These are phyloP conservation scores for Tenthredo mesomela DNA, from an alignment of 2,888 invertebrate species.

Conservation along the genomic window DNA sequence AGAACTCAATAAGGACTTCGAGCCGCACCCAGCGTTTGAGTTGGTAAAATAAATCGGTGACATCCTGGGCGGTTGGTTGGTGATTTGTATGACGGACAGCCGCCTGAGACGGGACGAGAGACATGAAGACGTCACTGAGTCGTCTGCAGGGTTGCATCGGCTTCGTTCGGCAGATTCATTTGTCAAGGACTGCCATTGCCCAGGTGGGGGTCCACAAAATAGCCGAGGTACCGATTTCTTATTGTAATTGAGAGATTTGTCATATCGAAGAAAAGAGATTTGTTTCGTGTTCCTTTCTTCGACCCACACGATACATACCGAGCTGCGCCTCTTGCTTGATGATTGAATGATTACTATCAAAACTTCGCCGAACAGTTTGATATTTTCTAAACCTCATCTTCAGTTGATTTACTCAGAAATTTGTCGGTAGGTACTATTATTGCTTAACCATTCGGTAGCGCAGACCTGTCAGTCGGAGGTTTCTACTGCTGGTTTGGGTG, in stretches of 20 bases:
- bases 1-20: conserved; percentile 52
- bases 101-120: conserved; percentile 57
- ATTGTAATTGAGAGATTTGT: conserved; percentile 52
- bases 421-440: background rate
- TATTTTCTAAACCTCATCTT: background rate
- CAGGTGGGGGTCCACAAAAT: conserved; percentile 64
- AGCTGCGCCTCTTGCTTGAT: conserved; percentile 18
- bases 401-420: conserved; percentile 6
- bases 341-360: conserved; percentile 11
- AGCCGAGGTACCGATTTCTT: conserved; percentile 49
- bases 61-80: conserved; percentile 72
- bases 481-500: conserved; percentile 53
- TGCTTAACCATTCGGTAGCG: conserved; percentile 44
- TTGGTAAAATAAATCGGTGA: conserved; percentile 76
- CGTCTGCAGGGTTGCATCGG: conserved; percentile 56
- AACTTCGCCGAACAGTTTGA: background rate
- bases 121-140: conserved; percentile 73
- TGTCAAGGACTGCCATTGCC: conserved; percentile 70
- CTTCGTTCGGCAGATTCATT: conserved; percentile 71
- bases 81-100: conserved; percentile 73
- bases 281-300: conserved; percentile 38
- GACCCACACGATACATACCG: background rate
- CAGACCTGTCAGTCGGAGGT: conserved; percentile 33
- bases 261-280: conserved; percentile 47
- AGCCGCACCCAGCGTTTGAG: conserved; percentile 64